Percentiles rank a stretch among this genome's conserved stretches.
Evolutionary conservation across 1,140 invertebrate genomes (phyloP).

Genomic region (Calliopsis andreniformis): DNA sequence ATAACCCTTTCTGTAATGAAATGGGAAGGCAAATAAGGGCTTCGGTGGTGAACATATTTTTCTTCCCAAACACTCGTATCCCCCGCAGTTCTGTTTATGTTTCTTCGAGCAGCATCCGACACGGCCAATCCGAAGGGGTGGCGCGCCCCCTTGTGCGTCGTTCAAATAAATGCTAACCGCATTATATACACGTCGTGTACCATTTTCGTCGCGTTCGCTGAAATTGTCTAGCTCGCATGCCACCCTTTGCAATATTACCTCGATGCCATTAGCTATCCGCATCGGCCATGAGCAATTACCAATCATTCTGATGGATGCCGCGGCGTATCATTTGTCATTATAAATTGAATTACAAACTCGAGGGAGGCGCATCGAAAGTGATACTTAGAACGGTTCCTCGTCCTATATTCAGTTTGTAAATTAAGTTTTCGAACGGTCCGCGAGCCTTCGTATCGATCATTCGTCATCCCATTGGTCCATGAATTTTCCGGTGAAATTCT

Average conservation of each 20-base stretch:
- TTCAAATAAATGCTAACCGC: conserved; percentile 65
- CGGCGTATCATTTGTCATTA: conserved; percentile 58
- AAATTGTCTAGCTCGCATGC: conserved; percentile 29
- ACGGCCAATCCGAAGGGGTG: conserved; percentile 27
- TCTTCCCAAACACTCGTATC: conserved; percentile 8
- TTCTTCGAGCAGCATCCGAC: conserved; percentile 21
- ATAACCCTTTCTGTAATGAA: neutral
- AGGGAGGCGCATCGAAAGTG: conserved; percentile 42
- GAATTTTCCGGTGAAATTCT: conserved; percentile 34
- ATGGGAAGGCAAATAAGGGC: neutral
- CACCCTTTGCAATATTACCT: conserved; percentile 41
- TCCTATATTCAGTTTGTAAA: conserved; percentile 20
- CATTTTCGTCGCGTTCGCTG: conserved; percentile 53
- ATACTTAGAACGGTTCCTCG: conserved; percentile 11
- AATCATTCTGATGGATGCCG: conserved; percentile 57
- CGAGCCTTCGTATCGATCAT: conserved; percentile 13
- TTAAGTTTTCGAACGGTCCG: conserved; percentile 20
- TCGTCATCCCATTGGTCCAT: conserved; percentile 21
- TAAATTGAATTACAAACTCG: conserved; percentile 49
- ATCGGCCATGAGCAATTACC: conserved; percentile 58
- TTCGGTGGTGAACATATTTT: conserved; percentile 33
- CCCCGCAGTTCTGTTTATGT: conserved; percentile 48
- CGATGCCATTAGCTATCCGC: conserved; percentile 50
- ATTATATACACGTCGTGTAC: conserved; percentile 58
- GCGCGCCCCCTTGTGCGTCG: conserved; percentile 39